Evolutionary conservation across 2,888 invertebrate species (phyloP).

Genomic region (Bhutanitis thaidina): DNA sequence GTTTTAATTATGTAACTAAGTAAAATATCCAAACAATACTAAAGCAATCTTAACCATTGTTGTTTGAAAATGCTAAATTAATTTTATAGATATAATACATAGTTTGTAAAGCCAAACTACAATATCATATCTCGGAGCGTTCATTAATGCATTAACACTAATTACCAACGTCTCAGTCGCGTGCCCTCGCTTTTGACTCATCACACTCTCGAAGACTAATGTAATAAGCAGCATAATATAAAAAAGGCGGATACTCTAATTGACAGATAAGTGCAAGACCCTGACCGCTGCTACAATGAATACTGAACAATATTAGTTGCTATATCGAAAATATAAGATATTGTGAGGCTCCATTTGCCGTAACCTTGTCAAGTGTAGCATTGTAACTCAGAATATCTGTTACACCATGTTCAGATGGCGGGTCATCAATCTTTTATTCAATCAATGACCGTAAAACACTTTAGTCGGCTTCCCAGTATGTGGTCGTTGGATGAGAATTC

Average conservation of each 20-base stretch:
- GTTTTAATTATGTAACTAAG: no score
- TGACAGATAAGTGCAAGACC: constrained; percentile 63
- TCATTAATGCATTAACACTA: constrained; percentile 41
- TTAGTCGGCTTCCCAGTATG: constrained; percentile 6
- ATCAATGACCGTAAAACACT: constrained; percentile 15
- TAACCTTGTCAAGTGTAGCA: constrained; percentile 23
- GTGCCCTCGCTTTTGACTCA: constrained; percentile 60
- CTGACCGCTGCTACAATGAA: constrained; percentile 49
- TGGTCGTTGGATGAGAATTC: constrained; percentile 2
- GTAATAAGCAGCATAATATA: constrained; percentile 64
- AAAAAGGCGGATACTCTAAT: constrained; percentile 76
- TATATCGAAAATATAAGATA: constrained; percentile 34
- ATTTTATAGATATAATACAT: no score
- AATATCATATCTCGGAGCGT: constrained; percentile 28
- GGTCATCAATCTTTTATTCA: constrained; percentile 17
- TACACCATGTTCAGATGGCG: constrained; percentile 4
- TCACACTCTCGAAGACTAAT: constrained; percentile 55
- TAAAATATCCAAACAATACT: no score
- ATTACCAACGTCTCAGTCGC: constrained; percentile 42
- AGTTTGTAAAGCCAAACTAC: constrained; percentile 3
- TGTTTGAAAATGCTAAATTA: no score
- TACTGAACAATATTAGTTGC: constrained; percentile 46
- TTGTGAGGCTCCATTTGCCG: constrained; percentile 19
- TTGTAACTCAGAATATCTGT: constrained; percentile 9
- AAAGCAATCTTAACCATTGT: no score